These are phyloP conservation scores for Mesopsocus fuscifrons DNA, from an alignment of 2,888 invertebrate genomes.

Conservation along the genomic window DNA sequence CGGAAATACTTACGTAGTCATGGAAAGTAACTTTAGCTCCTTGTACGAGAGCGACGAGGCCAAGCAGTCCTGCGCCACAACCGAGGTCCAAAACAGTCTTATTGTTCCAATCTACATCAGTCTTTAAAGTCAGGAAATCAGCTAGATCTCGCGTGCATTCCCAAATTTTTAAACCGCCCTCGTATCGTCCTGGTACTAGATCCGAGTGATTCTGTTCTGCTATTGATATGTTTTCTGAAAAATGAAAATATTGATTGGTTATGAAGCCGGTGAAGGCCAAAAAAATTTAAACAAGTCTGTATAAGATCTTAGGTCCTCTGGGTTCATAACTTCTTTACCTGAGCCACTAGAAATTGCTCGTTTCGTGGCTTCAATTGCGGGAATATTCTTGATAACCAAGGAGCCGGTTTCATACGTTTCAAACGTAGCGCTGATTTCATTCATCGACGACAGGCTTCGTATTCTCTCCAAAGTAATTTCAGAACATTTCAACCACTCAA, in stretches of 20 bases:
- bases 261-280: too few species aligned
- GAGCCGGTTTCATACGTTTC: too few species aligned
- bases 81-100: conserved; percentile 68
- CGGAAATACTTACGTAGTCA: conserved; percentile 92
- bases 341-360: too few species aligned
- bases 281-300: neutral
- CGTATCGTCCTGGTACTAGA: conserved; percentile 54
- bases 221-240: neutral
- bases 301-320: neutral
- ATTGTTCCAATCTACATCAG: conserved; percentile 26
- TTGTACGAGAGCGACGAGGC: conserved; percentile 50
- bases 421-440: too few species aligned
- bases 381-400: too few species aligned
- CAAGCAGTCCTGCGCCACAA: conserved; percentile 79
- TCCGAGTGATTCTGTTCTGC: conserved; percentile 36
- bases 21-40: conserved; percentile 67
- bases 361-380: too few species aligned
- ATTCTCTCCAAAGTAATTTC: too few species aligned
- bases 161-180: conserved; percentile 92
- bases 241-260: neutral
- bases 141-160: conserved; percentile 76
- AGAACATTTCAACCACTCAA: too few species aligned
- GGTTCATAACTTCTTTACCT: neutral
- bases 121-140: conserved; percentile 33
- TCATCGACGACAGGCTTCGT: too few species aligned